Evolutionary conservation across 2,113 vertebrate genomes (phyloP).

Genomic region (Sinocyclocheilus grahami): DNA sequence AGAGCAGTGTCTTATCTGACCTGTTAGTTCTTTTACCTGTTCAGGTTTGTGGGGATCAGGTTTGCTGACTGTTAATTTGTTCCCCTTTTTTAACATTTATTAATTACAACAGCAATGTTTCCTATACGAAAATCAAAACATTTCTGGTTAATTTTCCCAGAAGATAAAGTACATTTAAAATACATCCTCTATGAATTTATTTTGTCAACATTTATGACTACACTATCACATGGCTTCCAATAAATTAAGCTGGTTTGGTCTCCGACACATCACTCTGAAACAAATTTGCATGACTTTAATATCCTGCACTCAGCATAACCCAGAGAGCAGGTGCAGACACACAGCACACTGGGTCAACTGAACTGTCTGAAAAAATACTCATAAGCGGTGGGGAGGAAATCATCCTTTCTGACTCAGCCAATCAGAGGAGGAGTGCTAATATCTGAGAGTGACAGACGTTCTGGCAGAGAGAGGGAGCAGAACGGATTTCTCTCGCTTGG

Average conservation of each 20-base stretch:
- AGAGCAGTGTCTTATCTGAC: background rate
- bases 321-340: background rate
- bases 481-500: constrained; percentile 5
- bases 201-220: background rate
- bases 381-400: constrained; percentile 16
- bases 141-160: background rate
- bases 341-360: constrained; percentile 31
- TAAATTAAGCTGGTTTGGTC: background rate
- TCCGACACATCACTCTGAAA: background rate
- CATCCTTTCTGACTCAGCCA: constrained; percentile 2
- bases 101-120: background rate
- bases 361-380: constrained; percentile 1
- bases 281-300: constrained; percentile 4
- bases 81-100: background rate
- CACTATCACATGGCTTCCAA: background rate
- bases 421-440: background rate
- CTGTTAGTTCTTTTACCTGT: background rate
- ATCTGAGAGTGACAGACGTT: constrained; percentile 18
- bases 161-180: background rate
- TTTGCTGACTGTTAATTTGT: background rate
- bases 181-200: background rate
- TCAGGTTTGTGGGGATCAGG: background rate
- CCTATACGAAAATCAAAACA: background rate
- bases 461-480: background rate
- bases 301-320: background rate